phyloP scores from a whole-genome alignment of 2,888 invertebrate genomes.

The Drosophila imparisetae region DNA sequence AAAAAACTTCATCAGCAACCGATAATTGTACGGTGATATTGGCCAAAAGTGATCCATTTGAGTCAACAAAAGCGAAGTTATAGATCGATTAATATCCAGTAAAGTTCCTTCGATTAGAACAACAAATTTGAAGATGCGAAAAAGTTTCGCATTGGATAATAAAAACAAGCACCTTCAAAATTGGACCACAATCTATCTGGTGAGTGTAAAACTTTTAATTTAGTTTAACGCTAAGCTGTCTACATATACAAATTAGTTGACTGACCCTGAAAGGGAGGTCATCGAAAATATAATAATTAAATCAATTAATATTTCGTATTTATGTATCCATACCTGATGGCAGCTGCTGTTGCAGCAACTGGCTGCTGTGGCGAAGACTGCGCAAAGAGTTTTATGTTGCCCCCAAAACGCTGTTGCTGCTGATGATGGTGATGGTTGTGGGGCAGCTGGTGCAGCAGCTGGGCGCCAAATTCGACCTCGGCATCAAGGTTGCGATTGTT shows the following conservation, averaged over 20 bases:
- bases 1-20: not conserved
- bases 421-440: constrained; percentile 35
- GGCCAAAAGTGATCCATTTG: not conserved
- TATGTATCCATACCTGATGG: constrained; percentile 46
- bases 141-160: not conserved
- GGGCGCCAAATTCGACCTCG: constrained; percentile 28
- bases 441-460: constrained; percentile 27
- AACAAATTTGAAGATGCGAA: not conserved
- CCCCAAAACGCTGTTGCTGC: constrained; percentile 46
- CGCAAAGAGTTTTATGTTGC: constrained; percentile 34
- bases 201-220: not conserved
- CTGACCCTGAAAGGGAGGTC: not conserved
- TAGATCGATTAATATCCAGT: too few relatives aligned
- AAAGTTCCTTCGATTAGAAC: not conserved
- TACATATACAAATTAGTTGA: not conserved
- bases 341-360: constrained; percentile 31
- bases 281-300: not conserved
- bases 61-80: not conserved
- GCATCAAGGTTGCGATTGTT: constrained; percentile 35
- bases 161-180: not conserved
- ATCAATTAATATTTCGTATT: not conserved
- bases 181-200: not conserved
- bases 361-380: constrained; percentile 32
- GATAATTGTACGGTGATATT: not conserved
- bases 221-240: not conserved